Conservation (phyloP, 2,888 invertebrate genomes). For the Megastigmus dorsalis region DNA sequence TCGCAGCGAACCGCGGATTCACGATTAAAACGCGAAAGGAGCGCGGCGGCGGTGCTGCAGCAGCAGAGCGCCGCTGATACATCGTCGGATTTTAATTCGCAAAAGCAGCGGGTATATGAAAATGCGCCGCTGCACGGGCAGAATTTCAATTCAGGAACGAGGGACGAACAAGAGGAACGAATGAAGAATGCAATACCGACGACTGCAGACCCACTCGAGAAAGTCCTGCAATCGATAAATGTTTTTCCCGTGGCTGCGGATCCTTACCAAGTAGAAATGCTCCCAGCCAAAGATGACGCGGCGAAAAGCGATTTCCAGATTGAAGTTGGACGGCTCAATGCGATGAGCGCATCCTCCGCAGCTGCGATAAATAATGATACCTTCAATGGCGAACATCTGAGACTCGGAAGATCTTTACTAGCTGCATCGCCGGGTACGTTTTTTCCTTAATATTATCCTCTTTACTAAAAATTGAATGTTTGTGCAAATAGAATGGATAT, state of each 20-base stretch:
- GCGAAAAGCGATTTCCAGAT: neutral
- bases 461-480: too few species aligned
- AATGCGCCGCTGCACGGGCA: neutral
- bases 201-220: constrained; percentile 17
- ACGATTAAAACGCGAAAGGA: constrained; percentile 5
- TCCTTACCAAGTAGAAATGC: too few species aligned
- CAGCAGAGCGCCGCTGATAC: neutral
- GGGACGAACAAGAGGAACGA: neutral
- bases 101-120: neutral
- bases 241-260: constrained; percentile 40
- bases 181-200: constrained; percentile 11
- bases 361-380: neutral
- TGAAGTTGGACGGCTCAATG: neutral
- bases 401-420: constrained; percentile 13
- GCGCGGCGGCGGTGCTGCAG: too few species aligned
- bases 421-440: neutral
- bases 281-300: too few species aligned
- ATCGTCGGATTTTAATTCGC: constrained; percentile 3
- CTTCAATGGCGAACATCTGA: neutral
- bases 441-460: too few species aligned
- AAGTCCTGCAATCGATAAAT: constrained; percentile 39
- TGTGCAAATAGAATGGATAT: neutral
- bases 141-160: constrained; percentile 2
- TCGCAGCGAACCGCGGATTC: neutral
- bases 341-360: neutral